Base-by-base conservation (phyloP, 2,888 invertebrate genomes). In the Dione vanillae region DNA sequence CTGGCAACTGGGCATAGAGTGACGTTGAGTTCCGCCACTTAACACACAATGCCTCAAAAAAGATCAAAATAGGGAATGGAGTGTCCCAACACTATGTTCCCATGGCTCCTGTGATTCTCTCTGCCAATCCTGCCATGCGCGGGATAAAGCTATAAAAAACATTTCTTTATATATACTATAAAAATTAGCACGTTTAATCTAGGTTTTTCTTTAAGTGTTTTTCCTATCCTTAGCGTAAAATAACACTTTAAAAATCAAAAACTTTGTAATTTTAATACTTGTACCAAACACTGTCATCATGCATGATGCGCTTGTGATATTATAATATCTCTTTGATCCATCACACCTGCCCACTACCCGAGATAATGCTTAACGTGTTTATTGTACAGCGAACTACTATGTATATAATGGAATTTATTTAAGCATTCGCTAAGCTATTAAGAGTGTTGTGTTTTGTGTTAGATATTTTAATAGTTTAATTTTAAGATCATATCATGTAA, bases 271-370 rank as follows among this genome's bases (percentile, higher is more conserved):
- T 35, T 59, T 9, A 11, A 41, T 1, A 59, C 62, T 71, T 73
- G 68, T 12, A 51, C 67, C 73, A 65, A n/a, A 66, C 71, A n/a
- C 51, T n/a, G 45, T 51, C 51, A 67, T 67, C 47, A 71, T 62
- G 73, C 66, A 62, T 58, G 70, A 65, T 65, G 49, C 59, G 70
- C 67, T 58, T 49, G 51, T 67, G 71, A 69, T 69, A 67, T 43
- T 67, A 62, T 68, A 62, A 62, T 65, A 62, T 66, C 68, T 54
- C 73, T 73, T 71, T 73, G 71, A 73, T 71, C 71, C 54, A 64
- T 47, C 69, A 67, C 58, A 69, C 62, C 67, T 67, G 67, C 52
- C 47, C 54, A 56, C 64, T 47, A 47, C 43, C 54, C 54, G 51
- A 45, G 62, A 69, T 64, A 69, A 56, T 47, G 52, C 19, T 40